Conservation (phyloP, 1,140 invertebrate species). For the Procambarus virginalis region DNA sequence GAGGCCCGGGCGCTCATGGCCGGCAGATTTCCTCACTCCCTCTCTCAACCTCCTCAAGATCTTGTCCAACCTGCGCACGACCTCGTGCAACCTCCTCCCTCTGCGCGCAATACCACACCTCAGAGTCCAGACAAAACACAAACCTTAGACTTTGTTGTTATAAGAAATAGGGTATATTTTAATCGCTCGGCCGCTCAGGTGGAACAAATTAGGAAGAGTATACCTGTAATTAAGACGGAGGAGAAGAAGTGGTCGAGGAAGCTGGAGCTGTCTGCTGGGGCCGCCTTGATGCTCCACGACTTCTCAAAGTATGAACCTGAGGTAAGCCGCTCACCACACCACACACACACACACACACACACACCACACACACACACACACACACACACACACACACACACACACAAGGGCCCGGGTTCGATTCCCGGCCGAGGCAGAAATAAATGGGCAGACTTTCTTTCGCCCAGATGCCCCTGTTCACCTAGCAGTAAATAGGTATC, state of each 20-base stretch:
- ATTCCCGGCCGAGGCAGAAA: too few species aligned
- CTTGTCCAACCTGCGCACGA: too few species aligned
- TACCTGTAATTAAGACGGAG: not conserved
- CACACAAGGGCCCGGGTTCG: not conserved
- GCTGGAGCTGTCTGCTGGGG: not conserved
- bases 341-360: too few species aligned
- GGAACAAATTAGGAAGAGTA: too few species aligned
- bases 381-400: too few species aligned
- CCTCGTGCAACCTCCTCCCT: too few species aligned
- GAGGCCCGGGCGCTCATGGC: not conserved
- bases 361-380: too few species aligned
- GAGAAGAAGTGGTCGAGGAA: not conserved
- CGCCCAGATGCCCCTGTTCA: too few species aligned
- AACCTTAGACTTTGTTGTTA: not conserved
- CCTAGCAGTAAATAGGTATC: too few species aligned
- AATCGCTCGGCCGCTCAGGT: too few species aligned
- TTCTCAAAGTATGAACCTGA: not conserved
- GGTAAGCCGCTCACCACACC: too few species aligned
- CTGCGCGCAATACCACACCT: not conserved
- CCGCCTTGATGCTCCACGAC: not conserved
- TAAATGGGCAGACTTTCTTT: too few species aligned
- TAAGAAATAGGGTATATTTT: not conserved
- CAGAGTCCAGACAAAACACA: not conserved
- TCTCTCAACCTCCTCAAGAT: not conserved
- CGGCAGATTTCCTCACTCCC: not conserved